Conservation (phyloP, 2,888 invertebrate genomes). For the Agrochola litura region DNA sequence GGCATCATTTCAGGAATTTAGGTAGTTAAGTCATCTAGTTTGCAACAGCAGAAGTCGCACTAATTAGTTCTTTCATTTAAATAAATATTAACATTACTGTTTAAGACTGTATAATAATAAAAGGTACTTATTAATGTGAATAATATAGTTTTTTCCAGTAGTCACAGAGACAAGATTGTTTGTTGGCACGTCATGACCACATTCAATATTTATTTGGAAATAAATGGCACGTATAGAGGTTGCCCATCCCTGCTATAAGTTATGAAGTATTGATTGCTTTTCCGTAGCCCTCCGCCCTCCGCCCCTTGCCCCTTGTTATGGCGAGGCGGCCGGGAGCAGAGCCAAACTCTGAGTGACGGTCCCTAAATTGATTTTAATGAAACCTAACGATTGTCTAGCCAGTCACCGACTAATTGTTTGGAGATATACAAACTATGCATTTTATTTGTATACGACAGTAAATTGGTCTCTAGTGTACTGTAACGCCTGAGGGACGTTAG, state of each 20-base stretch:
- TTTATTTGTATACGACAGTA: neutral
- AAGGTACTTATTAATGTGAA: neutral
- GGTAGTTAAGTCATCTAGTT: neutral
- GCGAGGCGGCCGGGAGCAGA: slow-evolving; percentile 33
- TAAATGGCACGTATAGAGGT: neutral
- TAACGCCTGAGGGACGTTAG: too few species aligned
- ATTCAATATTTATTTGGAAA: neutral
- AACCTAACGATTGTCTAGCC: slow-evolving; percentile 42
- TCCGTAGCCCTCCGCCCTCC: slow-evolving; percentile 27
- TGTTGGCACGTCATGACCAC: neutral
- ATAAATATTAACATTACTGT: neutral
- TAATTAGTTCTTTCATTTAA: neutral
- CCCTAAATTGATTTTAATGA: slow-evolving; percentile 55
- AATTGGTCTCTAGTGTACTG: neutral
- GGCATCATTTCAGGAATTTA: neutral
- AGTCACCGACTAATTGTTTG: slow-evolving; percentile 19
- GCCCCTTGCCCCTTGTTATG: slow-evolving; percentile 30
- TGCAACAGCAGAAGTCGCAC: neutral
- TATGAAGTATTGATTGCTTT: slow-evolving; percentile 60
- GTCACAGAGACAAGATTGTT: neutral
- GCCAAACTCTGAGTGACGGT: slow-evolving; percentile 45
- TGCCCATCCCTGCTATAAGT: neutral
- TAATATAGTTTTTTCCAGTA: neutral
- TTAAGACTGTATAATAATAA: neutral
- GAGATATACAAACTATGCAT: slow-evolving; percentile 7